phyloP scores from a whole-genome alignment of 2,113 vertebrate genomes.

The Misgurnus anguillicaudatus region DNA sequence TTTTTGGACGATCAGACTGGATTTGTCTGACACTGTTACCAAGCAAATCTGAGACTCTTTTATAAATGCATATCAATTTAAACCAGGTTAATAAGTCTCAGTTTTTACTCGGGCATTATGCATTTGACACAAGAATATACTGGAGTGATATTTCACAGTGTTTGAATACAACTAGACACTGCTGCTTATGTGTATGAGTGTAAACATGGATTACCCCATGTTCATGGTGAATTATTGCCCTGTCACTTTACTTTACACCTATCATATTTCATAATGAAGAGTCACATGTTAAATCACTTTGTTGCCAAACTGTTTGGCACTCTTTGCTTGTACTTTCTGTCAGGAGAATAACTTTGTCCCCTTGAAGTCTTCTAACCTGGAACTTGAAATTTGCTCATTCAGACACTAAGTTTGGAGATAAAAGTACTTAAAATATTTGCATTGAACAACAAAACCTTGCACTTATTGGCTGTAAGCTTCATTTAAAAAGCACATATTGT shows the following conservation, averaged over 20 bases:
- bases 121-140: not conserved
- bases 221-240: slow-evolving; percentile 67
- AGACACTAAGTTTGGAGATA: not conserved
- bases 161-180: not conserved
- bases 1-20: not conserved
- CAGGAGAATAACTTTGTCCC: slow-evolving; percentile 14
- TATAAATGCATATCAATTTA: slow-evolving; percentile 6
- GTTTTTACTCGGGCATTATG: not conserved
- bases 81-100: not conserved
- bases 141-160: not conserved
- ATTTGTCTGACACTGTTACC: not conserved
- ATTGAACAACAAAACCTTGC: not conserved
- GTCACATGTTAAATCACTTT: slow-evolving; percentile 55
- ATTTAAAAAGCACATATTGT: too few relatives aligned
- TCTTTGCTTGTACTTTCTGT: slow-evolving; percentile 58
- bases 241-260: slow-evolving; percentile 68
- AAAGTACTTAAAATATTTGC: not conserved
- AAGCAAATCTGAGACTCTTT: not conserved
- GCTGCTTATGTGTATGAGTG: slow-evolving; percentile 30
- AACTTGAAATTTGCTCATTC: slow-evolving; percentile 1
- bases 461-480: too few relatives aligned
- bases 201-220: slow-evolving; percentile 47
- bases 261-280: slow-evolving; percentile 66
- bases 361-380: not conserved
- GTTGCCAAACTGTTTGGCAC: slow-evolving; percentile 53